A percentile compares a stretch with the other conserved stretches of the same genome.
phyloP scores from a whole-genome alignment of 2,888 invertebrate genomes.

The Stomorhina lunata region DNA sequence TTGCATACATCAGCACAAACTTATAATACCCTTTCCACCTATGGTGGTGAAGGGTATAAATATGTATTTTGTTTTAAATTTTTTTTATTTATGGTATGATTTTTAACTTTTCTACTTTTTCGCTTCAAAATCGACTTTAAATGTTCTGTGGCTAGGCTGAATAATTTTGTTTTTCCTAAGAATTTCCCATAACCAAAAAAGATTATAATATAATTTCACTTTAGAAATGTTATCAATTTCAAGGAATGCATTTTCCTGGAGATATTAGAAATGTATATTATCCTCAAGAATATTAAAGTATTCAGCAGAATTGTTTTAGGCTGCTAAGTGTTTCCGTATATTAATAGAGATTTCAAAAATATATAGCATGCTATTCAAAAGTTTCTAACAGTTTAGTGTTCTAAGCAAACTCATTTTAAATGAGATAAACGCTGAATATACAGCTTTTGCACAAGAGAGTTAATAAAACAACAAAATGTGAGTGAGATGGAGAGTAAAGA shows the following conservation, averaged over 20 bases:
- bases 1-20: too few species aligned
- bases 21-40: too few species aligned
- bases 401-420: constrained; percentile 7
- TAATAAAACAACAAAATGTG: background rate
- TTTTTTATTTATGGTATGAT: too few species aligned
- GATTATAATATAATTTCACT: too few species aligned
- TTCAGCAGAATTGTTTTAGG: background rate
- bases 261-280: background rate
- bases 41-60: too few species aligned
- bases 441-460: background rate
- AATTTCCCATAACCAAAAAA: too few species aligned
- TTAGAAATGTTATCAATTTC: constrained; percentile 4
- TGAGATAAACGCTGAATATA: constrained; percentile 40
- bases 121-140: background rate
- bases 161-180: too few species aligned
- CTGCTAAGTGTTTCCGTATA: background rate
- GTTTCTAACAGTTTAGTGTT: background rate
- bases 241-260: background rate
- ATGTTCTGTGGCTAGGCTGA: too few species aligned
- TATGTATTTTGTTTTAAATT: too few species aligned
- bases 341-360: background rate
- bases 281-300: background rate
- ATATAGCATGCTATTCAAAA: constrained; percentile 43
- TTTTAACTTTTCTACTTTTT: background rate
- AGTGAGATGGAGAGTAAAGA: background rate